Percentiles rank a stretch among this genome's conserved stretches.
phyloP scores from a whole-genome alignment of 2,113 vertebrate species.

The Tringa solitaria region DNA sequence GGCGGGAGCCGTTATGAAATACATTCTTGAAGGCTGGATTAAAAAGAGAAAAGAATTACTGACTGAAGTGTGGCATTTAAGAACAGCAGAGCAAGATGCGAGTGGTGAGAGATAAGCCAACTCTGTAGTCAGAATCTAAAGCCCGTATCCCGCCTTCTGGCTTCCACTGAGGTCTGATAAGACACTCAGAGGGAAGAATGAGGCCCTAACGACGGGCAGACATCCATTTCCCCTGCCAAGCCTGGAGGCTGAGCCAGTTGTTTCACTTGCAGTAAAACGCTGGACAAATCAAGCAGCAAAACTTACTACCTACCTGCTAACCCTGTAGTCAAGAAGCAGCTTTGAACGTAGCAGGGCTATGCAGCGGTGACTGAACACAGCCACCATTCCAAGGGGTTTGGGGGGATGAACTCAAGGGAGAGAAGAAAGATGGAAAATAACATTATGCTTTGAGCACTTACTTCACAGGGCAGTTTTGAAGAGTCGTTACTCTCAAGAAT shows the following conservation, averaged over 20 bases:
- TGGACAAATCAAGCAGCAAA: not conserved
- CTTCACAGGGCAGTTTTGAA: not conserved
- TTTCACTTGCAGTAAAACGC: not conserved
- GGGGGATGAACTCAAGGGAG: not conserved
- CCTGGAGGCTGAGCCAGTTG: not conserved
- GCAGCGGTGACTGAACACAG: not conserved
- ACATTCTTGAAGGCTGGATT: not conserved
- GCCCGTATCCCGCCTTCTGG: not conserved
- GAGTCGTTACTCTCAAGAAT: not conserved
- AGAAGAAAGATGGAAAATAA: not conserved
- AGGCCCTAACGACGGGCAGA: not conserved
- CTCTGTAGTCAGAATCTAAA: not conserved
- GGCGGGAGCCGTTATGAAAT: not conserved
- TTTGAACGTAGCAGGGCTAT: not conserved
- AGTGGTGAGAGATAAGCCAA: not conserved
- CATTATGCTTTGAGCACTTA: not conserved
- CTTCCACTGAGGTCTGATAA: not conserved
- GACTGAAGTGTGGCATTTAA: not conserved
- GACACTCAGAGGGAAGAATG: not conserved
- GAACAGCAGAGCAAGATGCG: not conserved
- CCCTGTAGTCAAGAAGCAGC: not conserved
- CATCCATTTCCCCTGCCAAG: not conserved
- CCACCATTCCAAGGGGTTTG: not conserved
- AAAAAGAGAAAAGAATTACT: not conserved
- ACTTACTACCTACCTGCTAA: not conserved